Base-by-base conservation (phyloP, 2,888 invertebrate genomes). In the Andricus quercusramuli region DNA sequence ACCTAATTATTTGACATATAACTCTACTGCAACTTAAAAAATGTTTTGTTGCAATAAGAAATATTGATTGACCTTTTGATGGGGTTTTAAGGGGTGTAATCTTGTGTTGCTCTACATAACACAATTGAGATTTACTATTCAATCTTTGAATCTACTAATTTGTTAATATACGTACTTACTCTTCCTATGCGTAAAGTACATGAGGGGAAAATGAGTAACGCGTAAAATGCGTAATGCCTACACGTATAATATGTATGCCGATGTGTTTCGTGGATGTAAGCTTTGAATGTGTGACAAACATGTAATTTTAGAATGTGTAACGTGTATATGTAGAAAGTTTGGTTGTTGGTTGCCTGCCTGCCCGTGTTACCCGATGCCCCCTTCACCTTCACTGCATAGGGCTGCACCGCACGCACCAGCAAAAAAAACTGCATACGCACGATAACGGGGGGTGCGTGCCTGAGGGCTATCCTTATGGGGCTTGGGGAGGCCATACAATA, bases 401-500 rank as follows among this genome's bases (percentile, higher is more conserved):
- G 90, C 84, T 89, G 88, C 86, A 87, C 86, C 85, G 85, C 88
- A 89, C 89, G 88, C 88, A 88, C 87, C 83, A 87, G 87, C 88
- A 87, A 88, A 90, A 90, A 90, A 89, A 90, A 88, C 88, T 90
- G 90, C 90, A 91, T 90, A 91, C 91, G 91, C 91, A 90, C 87
- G 88, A 86, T 86, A 86, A 88, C 87, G 88, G 87, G 88, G 88
- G 89, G 89, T 90, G 89, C 90, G 90, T 91, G 90, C 90, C 89
- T 89, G 90, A 91, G 91, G 89, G 90, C 89, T 89, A 89, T 89
- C 91, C 92, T 91, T 92, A 92, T 90, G 91, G 91, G 92, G 92
- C 92, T 92, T 92, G 89, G 90, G 90, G 92, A 92, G 91, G 92
- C 92, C 92, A 89, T 92, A 92, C 92, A 90, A 92, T 91, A 90